Evolutionary conservation across 2,113 vertebrate species (phyloP), one percentile per base, ranked within the genome.

Genomic region (Corythornis cristatus): DNA sequence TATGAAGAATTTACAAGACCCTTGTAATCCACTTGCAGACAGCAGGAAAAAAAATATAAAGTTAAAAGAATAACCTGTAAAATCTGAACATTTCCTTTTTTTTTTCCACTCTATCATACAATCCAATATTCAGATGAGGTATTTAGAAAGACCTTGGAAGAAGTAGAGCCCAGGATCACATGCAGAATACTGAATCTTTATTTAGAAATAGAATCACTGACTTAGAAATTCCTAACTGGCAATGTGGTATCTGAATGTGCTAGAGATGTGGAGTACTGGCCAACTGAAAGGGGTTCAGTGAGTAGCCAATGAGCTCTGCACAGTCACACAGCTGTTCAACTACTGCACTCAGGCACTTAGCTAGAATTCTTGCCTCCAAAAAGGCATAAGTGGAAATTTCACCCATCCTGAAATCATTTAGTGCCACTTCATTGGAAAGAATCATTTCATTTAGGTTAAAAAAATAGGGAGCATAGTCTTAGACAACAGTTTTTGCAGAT

Each of bases 351-450:
- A 33, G 66, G 22, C 53, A n/a, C 18, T 29, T 29, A 42, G 57
- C 82, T 65, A 29, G n/a, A 70, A 18, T 48, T 57, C 56, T 54
- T 76, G 50, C 46, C 9, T 66, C 60, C 23, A 77, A 80, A 90
- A 76, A 11, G 5, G 4, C n/a, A 5, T 37, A 68, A 76, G 26
- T 23, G 18, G 68, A 90, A 68, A 68, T 68, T 80, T 65, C 66
- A 88, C 45, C 31, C 64, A 54, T 54, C 31, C 21, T 71, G 64
- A 88, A 88, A 73, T 62, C 23, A 15, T 4, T 9, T 6, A 42
- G 72, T 26, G 61, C 58, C 25, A 57, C 42, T 77, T 88, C 72
- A 71, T 48, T 83, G 73, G 51, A 74, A 90, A 66, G 56, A 83
- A 50, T 70, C 8, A 67, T 58, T 77, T 53, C 35, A 86, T 51